Conservation (phyloP, 2,888 invertebrate genomes). For the Cryptosula pallasiana region DNA sequence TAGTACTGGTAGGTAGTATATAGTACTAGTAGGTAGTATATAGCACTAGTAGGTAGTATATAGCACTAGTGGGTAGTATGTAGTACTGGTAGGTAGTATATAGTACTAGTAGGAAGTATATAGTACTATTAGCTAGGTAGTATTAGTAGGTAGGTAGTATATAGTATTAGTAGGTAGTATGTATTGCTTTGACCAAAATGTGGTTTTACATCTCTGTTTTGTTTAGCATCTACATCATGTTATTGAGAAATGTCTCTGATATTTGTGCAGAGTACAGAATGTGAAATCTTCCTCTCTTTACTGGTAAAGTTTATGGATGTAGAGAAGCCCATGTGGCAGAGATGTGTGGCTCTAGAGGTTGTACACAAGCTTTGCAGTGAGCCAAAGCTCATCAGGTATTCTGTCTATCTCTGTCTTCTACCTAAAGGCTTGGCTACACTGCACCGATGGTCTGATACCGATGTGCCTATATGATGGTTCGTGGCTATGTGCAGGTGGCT, state of each 20-base stretch:
- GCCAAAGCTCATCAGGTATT: constrained; percentile 69
- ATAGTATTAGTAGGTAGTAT: background rate
- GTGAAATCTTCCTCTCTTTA: constrained; percentile 94
- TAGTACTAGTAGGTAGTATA: too few relatives aligned
- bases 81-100: too few relatives aligned
- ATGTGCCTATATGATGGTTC: too few relatives aligned
- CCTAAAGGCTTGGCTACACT: too few relatives aligned
- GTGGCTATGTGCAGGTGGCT: too few relatives aligned
- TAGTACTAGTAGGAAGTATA: too few relatives aligned
- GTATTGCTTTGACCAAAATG: background rate
- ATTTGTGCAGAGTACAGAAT: constrained; percentile 73
- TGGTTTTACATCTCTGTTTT: background rate
- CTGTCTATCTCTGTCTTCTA: background rate
- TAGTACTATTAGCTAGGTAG: too few relatives aligned
- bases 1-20: too few relatives aligned
- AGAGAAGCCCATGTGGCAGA: constrained; percentile 92
- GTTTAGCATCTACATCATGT: background rate
- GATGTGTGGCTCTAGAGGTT: constrained; percentile 89
- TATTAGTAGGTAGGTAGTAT: background rate
- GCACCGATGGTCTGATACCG: too few relatives aligned
- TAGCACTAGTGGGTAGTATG: too few relatives aligned
- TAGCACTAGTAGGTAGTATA: too few relatives aligned
- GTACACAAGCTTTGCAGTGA: constrained; percentile 88
- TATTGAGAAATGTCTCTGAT: background rate
- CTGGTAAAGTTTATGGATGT: constrained; percentile 95